phyloP scores from a whole-genome alignment of 2,797 vertebrate genomes.

The Sebastes goodei region DNA sequence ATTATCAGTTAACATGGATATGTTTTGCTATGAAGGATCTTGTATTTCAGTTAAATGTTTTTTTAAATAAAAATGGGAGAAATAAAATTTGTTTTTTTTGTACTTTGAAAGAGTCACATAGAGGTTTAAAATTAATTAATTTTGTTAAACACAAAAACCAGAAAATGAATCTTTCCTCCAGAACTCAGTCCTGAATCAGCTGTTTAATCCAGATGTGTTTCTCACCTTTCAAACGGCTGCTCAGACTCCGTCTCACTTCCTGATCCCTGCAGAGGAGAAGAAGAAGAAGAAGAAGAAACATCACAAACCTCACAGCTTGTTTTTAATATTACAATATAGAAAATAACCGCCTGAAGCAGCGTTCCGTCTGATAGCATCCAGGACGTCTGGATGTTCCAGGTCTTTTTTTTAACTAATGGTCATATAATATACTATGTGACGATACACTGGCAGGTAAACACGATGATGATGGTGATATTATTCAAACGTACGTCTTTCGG shows the following conservation, averaged over 20 bases:
- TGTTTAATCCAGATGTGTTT: not conserved
- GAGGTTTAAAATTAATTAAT: not conserved
- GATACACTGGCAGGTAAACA: no score
- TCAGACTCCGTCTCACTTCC: constrained; percentile 59
- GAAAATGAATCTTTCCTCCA: no score
- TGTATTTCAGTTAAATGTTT: no score
- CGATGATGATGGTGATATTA: not conserved
- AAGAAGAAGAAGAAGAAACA: not conserved
- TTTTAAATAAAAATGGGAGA: no score
- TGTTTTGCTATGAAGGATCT: no score
- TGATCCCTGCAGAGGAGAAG: constrained; percentile 18
- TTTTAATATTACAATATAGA: not conserved
- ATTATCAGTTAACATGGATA: no score
- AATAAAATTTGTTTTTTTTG: no score
- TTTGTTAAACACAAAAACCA: not conserved
- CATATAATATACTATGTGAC: no score
- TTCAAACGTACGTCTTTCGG: constrained; percentile 30
- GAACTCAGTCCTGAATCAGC: not conserved
- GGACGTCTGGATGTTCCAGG: no score
- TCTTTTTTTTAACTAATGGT: no score
- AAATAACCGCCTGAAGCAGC: no score
- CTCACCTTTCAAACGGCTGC: constrained; percentile 71
- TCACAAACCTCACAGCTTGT: not conserved
- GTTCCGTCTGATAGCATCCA: no score
- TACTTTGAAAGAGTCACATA: not conserved